phyloP scores from a whole-genome alignment of 2,888 invertebrate genomes.

The Scaptodrosophila latifasciaeformis region DNA sequence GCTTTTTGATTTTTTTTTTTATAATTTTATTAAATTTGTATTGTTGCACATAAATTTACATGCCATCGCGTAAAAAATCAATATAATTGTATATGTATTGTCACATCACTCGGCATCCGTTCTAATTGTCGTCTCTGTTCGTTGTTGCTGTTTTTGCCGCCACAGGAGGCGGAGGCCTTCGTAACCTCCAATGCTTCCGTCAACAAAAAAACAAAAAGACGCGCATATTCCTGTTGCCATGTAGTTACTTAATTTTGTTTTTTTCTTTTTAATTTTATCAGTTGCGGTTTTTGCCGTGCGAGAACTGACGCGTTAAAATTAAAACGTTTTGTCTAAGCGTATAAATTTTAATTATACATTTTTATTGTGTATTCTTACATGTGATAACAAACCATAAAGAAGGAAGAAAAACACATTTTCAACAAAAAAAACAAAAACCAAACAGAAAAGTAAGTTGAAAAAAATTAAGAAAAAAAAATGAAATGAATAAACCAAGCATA shows the following conservation, averaged over 20 bases:
- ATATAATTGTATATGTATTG: conserved; percentile 27
- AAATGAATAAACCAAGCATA: no score
- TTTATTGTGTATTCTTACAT: no score
- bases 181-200: conserved; percentile 41
- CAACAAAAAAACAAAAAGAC: conserved; percentile 33
- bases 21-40: conserved; percentile 13
- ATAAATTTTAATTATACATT: no score
- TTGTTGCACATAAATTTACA: conserved; percentile 38
- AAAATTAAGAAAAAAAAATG: conserved; percentile 14
- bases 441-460: conserved; percentile 27
- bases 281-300: conserved; percentile 9
- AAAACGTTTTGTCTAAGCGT: not conserved
- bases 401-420: conserved; percentile 29
- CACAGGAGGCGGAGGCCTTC: conserved; percentile 32
- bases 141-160: conserved; percentile 23
- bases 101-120: conserved; percentile 13
- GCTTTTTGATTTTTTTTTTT: conserved; percentile 25
- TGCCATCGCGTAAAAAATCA: conserved; percentile 48
- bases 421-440: conserved; percentile 19
- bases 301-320: conserved; percentile 10
- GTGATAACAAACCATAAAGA: no score
- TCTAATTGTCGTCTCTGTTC: conserved; percentile 33
- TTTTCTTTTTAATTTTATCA: not conserved
- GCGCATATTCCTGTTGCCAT: conserved; percentile 19
- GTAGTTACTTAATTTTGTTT: conserved; percentile 5